Percentiles rank a stretch among this genome's conserved stretches.
These are phyloP conservation scores for Drosophila cracens DNA, from an alignment of 2,888 invertebrate species.

Conservation along the genomic window DNA sequence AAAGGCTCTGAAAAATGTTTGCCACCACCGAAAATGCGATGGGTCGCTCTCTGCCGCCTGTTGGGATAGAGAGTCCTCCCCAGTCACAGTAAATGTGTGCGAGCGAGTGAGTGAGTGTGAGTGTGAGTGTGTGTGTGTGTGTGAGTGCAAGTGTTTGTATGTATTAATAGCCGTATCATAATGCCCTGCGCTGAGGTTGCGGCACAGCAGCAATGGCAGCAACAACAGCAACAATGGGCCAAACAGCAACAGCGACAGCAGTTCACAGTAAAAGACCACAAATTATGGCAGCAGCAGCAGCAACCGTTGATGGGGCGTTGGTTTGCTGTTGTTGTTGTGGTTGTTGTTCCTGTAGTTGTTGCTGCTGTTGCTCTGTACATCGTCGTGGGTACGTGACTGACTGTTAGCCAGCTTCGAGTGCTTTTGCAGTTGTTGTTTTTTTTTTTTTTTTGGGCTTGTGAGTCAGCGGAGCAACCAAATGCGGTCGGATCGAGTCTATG, in stretches of 20 bases:
- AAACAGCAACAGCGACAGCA: conserved; percentile 41
- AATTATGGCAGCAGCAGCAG: conserved; percentile 61
- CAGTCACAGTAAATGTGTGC: conserved; percentile 11
- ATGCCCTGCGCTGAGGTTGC: conserved; percentile 68
- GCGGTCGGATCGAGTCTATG: conserved; percentile 41
- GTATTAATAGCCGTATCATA: conserved; percentile 72
- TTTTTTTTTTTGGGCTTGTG: conserved; percentile 37
- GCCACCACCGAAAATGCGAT: conserved; percentile 73
- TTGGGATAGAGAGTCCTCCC: conserved; percentile 31
- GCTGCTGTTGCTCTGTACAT: conserved; percentile 40
- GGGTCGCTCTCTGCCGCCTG: conserved; percentile 21
- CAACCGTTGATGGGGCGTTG: conserved; percentile 55
- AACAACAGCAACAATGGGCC: conserved; percentile 44
- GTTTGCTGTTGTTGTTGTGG: conserved; percentile 29
- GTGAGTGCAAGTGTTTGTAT: conserved; percentile 40
- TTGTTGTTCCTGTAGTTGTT: conserved; percentile 13
- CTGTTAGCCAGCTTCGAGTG: conserved; percentile 66
- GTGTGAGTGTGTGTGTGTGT: background rate
- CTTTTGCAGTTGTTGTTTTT: conserved; percentile 32
- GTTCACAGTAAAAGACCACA: conserved; percentile 68
- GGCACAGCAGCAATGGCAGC: conserved; percentile 52
- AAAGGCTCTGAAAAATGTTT: conserved; percentile 70
- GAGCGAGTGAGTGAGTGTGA: conserved; percentile 5
- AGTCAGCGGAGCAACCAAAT: conserved; percentile 56
- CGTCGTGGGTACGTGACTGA: conserved; percentile 61